Conservation (phyloP, 2,888 invertebrate genomes). For the Cryptocheilus praepositus region DNA sequence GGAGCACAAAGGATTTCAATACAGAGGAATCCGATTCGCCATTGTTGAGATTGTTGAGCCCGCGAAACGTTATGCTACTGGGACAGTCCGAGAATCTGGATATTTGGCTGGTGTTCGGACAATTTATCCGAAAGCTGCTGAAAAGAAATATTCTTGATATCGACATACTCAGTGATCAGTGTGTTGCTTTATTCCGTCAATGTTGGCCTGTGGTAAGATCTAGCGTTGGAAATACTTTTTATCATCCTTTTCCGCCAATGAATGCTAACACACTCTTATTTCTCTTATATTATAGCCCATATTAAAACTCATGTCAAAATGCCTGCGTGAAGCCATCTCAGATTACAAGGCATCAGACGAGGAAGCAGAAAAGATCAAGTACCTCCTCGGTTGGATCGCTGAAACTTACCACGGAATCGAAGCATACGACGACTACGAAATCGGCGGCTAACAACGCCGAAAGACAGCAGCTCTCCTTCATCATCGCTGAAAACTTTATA, state of each 20-base stretch:
- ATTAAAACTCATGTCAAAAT: constrained; percentile 64
- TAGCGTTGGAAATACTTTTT: neutral
- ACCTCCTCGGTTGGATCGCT: constrained; percentile 67
- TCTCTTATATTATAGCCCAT: constrained; percentile 50
- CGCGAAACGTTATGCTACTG: constrained; percentile 67
- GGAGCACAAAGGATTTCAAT: constrained; percentile 59
- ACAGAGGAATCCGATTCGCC: constrained; percentile 52
- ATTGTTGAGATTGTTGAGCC: constrained; percentile 63
- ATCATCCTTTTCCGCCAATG: too few species aligned
- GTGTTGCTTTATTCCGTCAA: constrained; percentile 81
- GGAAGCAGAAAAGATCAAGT: constrained; percentile 62
- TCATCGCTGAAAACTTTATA: too few species aligned
- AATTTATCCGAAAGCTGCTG: constrained; percentile 74
- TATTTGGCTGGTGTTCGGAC: constrained; percentile 61
- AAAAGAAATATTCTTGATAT: constrained; percentile 78
- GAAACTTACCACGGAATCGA: constrained; percentile 66
- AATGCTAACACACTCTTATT: too few species aligned
- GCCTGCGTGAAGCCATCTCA: constrained; percentile 62
- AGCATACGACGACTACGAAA: constrained; percentile 39
- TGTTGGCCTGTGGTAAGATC: constrained; percentile 80
- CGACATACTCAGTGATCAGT: constrained; percentile 81
- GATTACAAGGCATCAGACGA: constrained; percentile 59
- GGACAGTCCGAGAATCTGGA: constrained; percentile 49
- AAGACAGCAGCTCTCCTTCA: neutral
- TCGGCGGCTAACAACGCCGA: neutral